Base-by-base conservation (phyloP, 2,888 invertebrate species). In the Tupiocoris notatus region DNA sequence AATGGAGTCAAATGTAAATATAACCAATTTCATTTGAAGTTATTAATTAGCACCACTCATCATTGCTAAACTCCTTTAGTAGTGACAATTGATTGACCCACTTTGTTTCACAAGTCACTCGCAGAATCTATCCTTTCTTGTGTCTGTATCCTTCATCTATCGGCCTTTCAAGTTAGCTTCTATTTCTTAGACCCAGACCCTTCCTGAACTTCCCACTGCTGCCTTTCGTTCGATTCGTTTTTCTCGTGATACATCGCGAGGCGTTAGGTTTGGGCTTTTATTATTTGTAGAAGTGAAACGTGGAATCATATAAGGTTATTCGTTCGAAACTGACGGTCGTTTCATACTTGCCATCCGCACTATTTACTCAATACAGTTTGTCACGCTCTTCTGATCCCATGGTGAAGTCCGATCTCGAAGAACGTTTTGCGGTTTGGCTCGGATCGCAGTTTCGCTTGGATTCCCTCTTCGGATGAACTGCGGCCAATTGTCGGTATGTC, bases 341-440 rank as follows among this genome's bases (percentile, higher is more conserved):
- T 73, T 25, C 63, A 62, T 73, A 25, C 73, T 73, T 73, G 73
- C 62, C 73, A 73, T 39, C 54, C 20, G 23, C 62, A 63, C 73
- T 73, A 63, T 62, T 73, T 57, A 62, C 54, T 54, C 25, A 20
- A 62, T 62, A 59, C 25, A 6, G 25, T 25, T 65, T 39, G n/a
- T 25, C 23, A 39, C 39, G 39, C 39, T 39, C 39, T 39, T 39
- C 39, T 39, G 39, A 39, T 12, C 39, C 12, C 39, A 39, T 39
- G 39, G 39, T 12, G 6, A 12, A 12, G 39, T 12, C n/a, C n/a
- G n/a, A n/a, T n/a, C n/a, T n/a, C 39, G 39, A 39, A 39, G 39
- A 39, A 39, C 39, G 12, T 39, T 39, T 39, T 39, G 39, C 39
- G 39, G 39, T 39, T 39, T 39, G 39, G 39, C 39, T 39, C 39